Evolutionary conservation across 2,888 invertebrate genomes (phyloP).

Genomic region (Tiliacea citrago): DNA sequence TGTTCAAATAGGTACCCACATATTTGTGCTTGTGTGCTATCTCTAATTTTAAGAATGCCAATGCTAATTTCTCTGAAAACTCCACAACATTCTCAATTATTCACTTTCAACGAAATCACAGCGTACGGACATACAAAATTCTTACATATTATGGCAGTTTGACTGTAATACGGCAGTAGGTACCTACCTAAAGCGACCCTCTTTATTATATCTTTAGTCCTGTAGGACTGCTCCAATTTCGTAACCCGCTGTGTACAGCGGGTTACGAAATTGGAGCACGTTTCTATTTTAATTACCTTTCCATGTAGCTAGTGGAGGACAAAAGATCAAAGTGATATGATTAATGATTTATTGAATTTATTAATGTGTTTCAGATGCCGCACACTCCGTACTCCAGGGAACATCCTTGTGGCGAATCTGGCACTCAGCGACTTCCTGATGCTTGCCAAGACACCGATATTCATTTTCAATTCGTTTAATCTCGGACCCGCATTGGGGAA

Average conservation of each 20-base stretch:
- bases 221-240: too few relatives aligned
- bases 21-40: not conserved
- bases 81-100: not conserved
- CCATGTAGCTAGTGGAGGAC: conserved; percentile 34
- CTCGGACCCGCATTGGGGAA: conserved; percentile 94
- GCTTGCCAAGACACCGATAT: conserved; percentile 93
- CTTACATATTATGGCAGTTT: not conserved
- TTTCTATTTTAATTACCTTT: conserved; percentile 58
- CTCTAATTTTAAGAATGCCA: not conserved
- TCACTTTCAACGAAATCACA: conserved; percentile 8
- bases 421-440: conserved; percentile 94
- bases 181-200: not conserved
- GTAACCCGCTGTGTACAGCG: too few relatives aligned
- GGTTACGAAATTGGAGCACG: conserved; percentile 47
- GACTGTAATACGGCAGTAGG: not conserved
- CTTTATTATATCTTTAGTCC: conserved; percentile 14
- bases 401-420: conserved; percentile 94
- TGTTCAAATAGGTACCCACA: not conserved
- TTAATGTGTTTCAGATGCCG: conserved; percentile 91
- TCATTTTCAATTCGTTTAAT: conserved; percentile 93
- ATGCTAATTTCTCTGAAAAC: not conserved
- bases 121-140: not conserved
- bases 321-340: conserved; percentile 62
- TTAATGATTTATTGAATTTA: conserved; percentile 45
- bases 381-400: conserved; percentile 93